Evolutionary conservation across 2,888 invertebrate species (phyloP).

Genomic region (Ctenicera cuprea): DNA sequence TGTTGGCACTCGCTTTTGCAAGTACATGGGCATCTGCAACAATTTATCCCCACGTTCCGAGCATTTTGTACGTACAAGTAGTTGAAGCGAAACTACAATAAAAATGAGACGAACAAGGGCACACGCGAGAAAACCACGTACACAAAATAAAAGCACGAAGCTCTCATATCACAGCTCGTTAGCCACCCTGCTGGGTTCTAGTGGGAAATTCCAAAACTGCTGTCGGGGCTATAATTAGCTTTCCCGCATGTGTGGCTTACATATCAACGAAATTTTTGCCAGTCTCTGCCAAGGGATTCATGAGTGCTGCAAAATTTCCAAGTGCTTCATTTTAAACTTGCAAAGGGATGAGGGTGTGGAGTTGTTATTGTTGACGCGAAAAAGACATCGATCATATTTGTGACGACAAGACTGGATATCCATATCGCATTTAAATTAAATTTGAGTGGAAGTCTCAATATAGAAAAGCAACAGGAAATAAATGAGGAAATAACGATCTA

Average conservation of each 20-base stretch:
- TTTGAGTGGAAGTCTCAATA: too few species aligned
- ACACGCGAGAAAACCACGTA: constrained; percentile 41
- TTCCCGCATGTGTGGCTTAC: constrained; percentile 56
- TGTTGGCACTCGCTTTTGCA: constrained; percentile 1
- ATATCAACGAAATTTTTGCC: constrained; percentile 47
- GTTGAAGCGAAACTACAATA: constrained; percentile 28
- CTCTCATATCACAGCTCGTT: constrained; percentile 54
- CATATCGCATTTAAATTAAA: too few species aligned
- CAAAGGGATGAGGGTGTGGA: neutral
- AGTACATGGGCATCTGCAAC: constrained; percentile 8
- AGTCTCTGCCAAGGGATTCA: constrained; percentile 13
- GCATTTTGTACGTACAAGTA: constrained; percentile 27
- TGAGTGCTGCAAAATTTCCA: constrained; percentile 9
- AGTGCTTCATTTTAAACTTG: constrained; percentile 16
- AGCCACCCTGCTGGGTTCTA: constrained; percentile 52
- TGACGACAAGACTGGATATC: neutral
- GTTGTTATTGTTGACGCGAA: constrained; percentile 1
- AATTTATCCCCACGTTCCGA: constrained; percentile 13
- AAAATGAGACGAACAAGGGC: constrained; percentile 33
- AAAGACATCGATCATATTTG: constrained; percentile 23
- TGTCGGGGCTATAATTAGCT: constrained; percentile 60
- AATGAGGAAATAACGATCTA: too few species aligned
- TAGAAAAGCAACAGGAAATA: too few species aligned
- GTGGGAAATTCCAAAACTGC: constrained; percentile 58
- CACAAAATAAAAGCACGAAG: constrained; percentile 50